These are phyloP conservation scores for Bergia puertoricense DNA, from an alignment of 92 coral and sea anemone species.

Conservation along the genomic window DNA sequence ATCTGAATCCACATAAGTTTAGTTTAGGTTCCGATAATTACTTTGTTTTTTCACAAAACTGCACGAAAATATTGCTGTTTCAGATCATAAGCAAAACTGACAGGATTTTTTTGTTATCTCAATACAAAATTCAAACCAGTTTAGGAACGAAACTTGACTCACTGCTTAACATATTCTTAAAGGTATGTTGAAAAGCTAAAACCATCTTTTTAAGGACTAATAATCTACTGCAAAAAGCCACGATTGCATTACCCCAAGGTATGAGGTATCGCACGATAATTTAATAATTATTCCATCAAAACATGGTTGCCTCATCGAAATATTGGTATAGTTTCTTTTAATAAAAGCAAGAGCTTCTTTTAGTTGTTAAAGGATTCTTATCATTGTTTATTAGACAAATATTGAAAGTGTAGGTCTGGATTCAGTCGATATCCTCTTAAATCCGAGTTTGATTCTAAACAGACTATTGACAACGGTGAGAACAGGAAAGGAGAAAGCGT, in stretches of 20 bases:
- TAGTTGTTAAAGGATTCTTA: not conserved
- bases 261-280: not conserved
- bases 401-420: not conserved
- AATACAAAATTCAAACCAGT: constrained; percentile 15
- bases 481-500: constrained; percentile 12
- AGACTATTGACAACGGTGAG: not conserved
- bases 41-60: not conserved
- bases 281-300: not conserved
- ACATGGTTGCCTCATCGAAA: not conserved
- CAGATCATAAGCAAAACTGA: not conserved
- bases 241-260: not conserved
- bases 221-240: not conserved
- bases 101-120: not conserved
- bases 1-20: not conserved
- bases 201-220: not conserved
- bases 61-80: not conserved
- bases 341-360: not conserved
- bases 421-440: not conserved
- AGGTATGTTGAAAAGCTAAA: constrained; percentile 33
- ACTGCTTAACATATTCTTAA: constrained; percentile 1
- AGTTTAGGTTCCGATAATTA: not conserved
- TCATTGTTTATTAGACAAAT: not conserved
- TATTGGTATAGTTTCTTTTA: not conserved
- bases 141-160: constrained; percentile 9
- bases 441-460: constrained; percentile 20